Evolutionary conservation across 2,113 vertebrate species (phyloP), one percentile per base, ranked within the genome.

Genomic region (Phasianus colchicus): DNA sequence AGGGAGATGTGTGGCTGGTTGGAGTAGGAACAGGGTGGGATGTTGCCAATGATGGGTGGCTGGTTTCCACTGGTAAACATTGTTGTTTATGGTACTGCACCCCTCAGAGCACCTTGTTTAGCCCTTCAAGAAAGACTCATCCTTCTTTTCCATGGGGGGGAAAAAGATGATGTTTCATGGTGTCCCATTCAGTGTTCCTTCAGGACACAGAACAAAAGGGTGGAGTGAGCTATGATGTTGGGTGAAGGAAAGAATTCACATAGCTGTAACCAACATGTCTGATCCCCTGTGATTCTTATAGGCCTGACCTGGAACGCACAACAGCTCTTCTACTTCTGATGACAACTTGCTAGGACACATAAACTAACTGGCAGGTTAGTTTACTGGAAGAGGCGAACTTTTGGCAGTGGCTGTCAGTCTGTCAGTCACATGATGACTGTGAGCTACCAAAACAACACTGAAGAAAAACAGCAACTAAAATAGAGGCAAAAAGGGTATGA

Each of bases 1-100:
- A 93, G 91, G 60, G 91, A 94, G 67, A 84, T 34, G 18, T 95
- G 93, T 87, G 90, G 88, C 90, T 93, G 92, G 47, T 83, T 93
- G 84, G 87, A 94, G 79, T 45, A 88, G 60, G 54, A 87, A 57
- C 25, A 52, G 54, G 55, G 29, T 96, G 88, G 75, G 86, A 83
- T 11, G 4, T 30, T 85, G 90, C 90, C 91, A 94, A 40, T 7
- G 8, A 75, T 88, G 69, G 57, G 86, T 89, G 79, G 73, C 72
- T 89, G 54, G 58, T 89, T 92, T 93, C 88, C 83, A 76, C 87
- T 77, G 67, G 83, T 82, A 97, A 96, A 92, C 71, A 82, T 85
- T 75, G 74, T 79, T 67, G 78, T 65, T 93, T 84, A 55, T 7
- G 25, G 30, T 61, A 61, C 69, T 82, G 40, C 27, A 63, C 29